Base-by-base conservation (phyloP, 2,113 vertebrate genomes). In the Odontophorus gujanensis region DNA sequence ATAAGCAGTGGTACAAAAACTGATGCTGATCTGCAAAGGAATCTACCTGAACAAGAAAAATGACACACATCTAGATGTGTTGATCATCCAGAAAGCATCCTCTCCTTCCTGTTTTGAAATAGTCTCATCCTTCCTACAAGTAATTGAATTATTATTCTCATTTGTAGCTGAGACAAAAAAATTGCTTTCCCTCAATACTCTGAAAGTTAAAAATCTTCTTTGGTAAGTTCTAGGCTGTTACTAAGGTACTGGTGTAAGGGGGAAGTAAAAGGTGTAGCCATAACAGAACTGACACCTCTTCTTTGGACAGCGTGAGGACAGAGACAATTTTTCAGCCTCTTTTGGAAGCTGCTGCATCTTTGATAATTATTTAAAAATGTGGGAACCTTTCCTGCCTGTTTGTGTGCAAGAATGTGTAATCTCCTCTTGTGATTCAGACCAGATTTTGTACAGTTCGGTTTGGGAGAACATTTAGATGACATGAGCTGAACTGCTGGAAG, bases 41-140 rank as follows among this genome's bases (percentile, higher is more conserved):
- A 78, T 67, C 43, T 30, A 53, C 85, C 89, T 83, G 62, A 57
- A 80, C 47, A 67, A 83, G 57, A 75, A 87, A 90, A 90, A 80
- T 43, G 71, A 45, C 8, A 4, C 24, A 20, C 38, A 76, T 81
- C 45, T 96, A 88, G 45, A 81, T 88, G 81, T 55, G 73, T 58
- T 85, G 87, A 36, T 96, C 84, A 93, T 92, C 57, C 53, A 89
- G 94, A 89, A 90, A 95, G 17, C 59, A 95, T 87, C n/a, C n/a
- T 61, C 40, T 81, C 38, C 80, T 96, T 95, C 91, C 87, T 90
- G 80, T 95, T 93, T 93, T 90, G 87, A 85, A 88, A 65, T 16
- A 28, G 10, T 61, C 88, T 81, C 61, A 61, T 85, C 28, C 30
- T 93, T 95, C 75, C 82, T 91, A 34, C 2, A 2, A 57, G 26